A percentile compares a stretch with the other conserved stretches of the same genome.
Evolutionary conservation across 2,797 vertebrate species (phyloP).

Genomic region (Hoplostethus mediterraneus): DNA sequence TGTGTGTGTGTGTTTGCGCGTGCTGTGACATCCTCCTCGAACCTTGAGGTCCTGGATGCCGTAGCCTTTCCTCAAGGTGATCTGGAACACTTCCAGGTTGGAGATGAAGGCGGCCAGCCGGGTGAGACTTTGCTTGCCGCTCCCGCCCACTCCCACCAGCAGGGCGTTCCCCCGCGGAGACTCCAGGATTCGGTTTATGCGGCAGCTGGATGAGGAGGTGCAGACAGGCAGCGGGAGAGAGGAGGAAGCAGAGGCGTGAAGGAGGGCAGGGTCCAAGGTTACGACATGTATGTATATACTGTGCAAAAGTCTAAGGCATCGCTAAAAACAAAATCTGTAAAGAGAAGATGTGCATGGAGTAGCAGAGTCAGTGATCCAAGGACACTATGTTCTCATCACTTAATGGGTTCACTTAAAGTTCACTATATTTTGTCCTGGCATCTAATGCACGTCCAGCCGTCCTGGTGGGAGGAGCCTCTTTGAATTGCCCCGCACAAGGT

Average conservation of each 20-base stretch:
- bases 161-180: slow-evolving; percentile 92
- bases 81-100: slow-evolving; percentile 93
- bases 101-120: slow-evolving; percentile 95
- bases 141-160: slow-evolving; percentile 94
- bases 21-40: slow-evolving; percentile 12
- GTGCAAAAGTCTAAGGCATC: too few species aligned
- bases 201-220: slow-evolving; percentile 86
- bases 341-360: too few species aligned
- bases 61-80: slow-evolving; percentile 93
- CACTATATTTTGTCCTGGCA: too few species aligned
- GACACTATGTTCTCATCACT: too few species aligned
- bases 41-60: slow-evolving; percentile 93
- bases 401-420: too few species aligned
- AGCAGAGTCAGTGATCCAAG: too few species aligned
- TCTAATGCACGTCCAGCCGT: too few species aligned
- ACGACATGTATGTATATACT: too few species aligned
- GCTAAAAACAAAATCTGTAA: too few species aligned
- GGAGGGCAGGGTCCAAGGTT: slow-evolving; percentile 17
- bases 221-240: slow-evolving; percentile 49
- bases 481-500: too few species aligned
- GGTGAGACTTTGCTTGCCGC: slow-evolving; percentile 96
- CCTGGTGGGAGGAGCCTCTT: too few species aligned
- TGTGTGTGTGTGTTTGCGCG: neutral
- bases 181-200: slow-evolving; percentile 94
- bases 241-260: slow-evolving; percentile 31